Evolutionary conservation across 2,797 vertebrate species (phyloP).

Genomic region (Cichlasoma orientale): DNA sequence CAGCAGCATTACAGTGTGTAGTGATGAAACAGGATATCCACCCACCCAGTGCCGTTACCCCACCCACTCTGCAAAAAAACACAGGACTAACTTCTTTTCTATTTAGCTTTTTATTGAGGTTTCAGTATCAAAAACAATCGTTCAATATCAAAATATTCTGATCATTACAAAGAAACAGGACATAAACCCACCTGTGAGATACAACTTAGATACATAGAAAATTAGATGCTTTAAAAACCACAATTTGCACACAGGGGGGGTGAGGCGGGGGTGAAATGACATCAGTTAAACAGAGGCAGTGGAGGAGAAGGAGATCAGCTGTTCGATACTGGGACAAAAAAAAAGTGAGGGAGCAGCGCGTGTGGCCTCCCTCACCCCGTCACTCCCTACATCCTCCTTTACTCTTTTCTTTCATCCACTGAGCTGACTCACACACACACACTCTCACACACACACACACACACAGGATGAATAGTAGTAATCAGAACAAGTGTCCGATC

Average conservation of each 20-base stretch:
- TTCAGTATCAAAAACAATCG: slow-evolving; percentile 50
- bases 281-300: slow-evolving; percentile 65
- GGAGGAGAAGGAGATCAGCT: slow-evolving; percentile 65
- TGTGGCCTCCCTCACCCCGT: slow-evolving; percentile 64
- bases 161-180: slow-evolving; percentile 39
- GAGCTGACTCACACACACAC: slow-evolving; percentile 37
- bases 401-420: slow-evolving; percentile 40
- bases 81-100: slow-evolving; percentile 15
- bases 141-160: slow-evolving; percentile 55
- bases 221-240: slow-evolving; percentile 57
- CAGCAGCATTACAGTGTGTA: background rate
- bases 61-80: background rate
- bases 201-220: slow-evolving; percentile 30
- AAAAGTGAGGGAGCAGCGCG: slow-evolving; percentile 47
- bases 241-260: slow-evolving; percentile 16
- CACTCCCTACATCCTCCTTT: slow-evolving; percentile 55
- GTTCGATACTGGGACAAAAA: slow-evolving; percentile 70
- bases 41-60: background rate
- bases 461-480: slow-evolving; percentile 73
- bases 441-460: slow-evolving; percentile 3
- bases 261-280: slow-evolving; percentile 28
- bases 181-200: slow-evolving; percentile 20
- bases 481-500: slow-evolving; percentile 78
- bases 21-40: background rate
- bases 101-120: slow-evolving; percentile 70